Evolutionary conservation across 1,140 invertebrate genomes (phyloP), one percentile per base, ranked within the genome.

Genomic region (Dendrolimus kikuchii): DNA sequence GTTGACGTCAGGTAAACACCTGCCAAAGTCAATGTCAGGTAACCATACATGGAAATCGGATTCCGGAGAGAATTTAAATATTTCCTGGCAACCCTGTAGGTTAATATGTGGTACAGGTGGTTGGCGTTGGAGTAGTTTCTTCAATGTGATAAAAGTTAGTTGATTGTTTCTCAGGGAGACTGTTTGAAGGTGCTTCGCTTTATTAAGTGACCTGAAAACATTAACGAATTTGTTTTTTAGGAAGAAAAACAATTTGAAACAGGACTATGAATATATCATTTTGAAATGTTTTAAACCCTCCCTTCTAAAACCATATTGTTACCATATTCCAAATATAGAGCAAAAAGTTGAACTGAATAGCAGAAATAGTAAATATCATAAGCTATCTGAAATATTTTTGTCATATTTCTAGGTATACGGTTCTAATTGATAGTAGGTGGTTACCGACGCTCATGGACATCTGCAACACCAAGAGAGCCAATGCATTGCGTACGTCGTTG

Each of bases 21-120:
- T 66, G 7, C 81, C 80, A 49, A 85, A 86, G 52, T 86, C 73
- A 4, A 80, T 71, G 8, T 77, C 80, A 6, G 76, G 76, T 6
- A 87, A 60, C 84, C 81, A 88, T 5, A 82, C 85, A 48, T 80
- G 76, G 40, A 88, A 81, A 55, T 88, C 87, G 0, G 77, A 82
- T 44, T 87, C 83, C 7, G 80, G 77, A 5, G 82, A 80, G 50
- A 86, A 85, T 75, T 88, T 88, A 53, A 88, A 88, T 59, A 88
- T 88, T 51, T 84, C 73, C 46, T 77, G 67, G 66, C 87, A 88
- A 38, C 84, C 84, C 51, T 86, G 74, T 3, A 88, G 69, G 53
- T 86, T 76, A 5, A 88, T 81, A 55, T 83, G 74, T 5, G 77
- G 77, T 6, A 88, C 80, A n/a, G 82, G 77, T 2, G 83, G 82